Conservation (phyloP, 2,113 vertebrate species). For the Nycticebus coucang region DNA sequence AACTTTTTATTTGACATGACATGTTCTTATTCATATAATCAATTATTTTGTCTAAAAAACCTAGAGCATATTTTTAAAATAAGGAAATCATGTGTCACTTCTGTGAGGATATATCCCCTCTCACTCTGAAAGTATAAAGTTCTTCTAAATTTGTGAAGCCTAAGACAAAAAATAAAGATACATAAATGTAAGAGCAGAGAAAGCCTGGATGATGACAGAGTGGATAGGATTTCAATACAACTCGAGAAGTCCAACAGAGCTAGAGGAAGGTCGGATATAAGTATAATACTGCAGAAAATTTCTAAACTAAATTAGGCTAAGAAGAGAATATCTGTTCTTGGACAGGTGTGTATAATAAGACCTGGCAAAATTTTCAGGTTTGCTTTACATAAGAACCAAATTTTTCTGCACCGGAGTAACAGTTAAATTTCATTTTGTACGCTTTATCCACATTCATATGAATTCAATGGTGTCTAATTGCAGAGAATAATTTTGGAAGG, state of each 20-base stretch:
- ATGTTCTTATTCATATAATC: slow-evolving; percentile 22
- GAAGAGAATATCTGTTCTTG: background rate
- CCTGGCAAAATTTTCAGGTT: background rate
- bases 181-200: background rate
- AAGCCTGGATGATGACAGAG: background rate
- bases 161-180: slow-evolving; percentile 16
- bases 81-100: background rate
- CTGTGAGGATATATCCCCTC: background rate
- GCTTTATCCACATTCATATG: background rate
- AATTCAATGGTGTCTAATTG: background rate
- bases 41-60: slow-evolving; percentile 40
- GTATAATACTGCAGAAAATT: background rate
- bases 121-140: background rate
- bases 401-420: background rate
- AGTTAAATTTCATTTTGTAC: background rate
- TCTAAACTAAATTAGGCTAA: background rate
- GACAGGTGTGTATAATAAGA: background rate
- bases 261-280: background rate
- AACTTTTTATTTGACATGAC: background rate
- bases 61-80: background rate
- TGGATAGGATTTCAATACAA: background rate
- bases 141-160: background rate
- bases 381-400: background rate
- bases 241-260: background rate
- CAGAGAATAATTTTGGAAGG: background rate